Conservation (phyloP, 2,797 vertebrate genomes). For the Etheostoma perlongum region DNA sequence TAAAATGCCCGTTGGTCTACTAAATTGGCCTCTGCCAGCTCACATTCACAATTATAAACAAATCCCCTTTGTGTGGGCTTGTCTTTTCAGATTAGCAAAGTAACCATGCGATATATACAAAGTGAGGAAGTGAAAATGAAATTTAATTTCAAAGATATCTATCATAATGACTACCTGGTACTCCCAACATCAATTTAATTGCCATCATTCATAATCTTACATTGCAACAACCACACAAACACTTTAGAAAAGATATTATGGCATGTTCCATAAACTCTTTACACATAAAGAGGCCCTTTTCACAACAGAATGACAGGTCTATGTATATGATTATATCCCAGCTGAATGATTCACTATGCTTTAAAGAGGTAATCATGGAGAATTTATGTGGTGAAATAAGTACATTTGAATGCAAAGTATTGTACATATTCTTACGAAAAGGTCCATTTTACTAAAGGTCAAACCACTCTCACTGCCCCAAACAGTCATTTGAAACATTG, state of each 20-base stretch:
- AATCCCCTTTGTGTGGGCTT: slow-evolving; percentile 22
- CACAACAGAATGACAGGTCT: slow-evolving; percentile 38
- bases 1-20: slow-evolving; percentile 44
- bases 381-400: slow-evolving; percentile 41
- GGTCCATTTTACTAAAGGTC: slow-evolving; percentile 58
- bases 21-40: slow-evolving; percentile 37
- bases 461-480: slow-evolving; percentile 79
- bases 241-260: slow-evolving; percentile 10
- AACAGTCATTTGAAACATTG: slow-evolving; percentile 58
- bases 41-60: slow-evolving; percentile 43
- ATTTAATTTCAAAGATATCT: slow-evolving; percentile 15
- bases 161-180: slow-evolving; percentile 14
- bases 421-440: slow-evolving; percentile 76
- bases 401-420: slow-evolving; percentile 65
- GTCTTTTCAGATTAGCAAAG: slow-evolving; percentile 26
- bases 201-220: slow-evolving; percentile 1
- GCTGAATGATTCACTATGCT: slow-evolving; percentile 57
- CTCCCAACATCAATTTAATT: slow-evolving; percentile 7
- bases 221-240: slow-evolving; percentile 2
- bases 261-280: slow-evolving; percentile 13
- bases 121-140: slow-evolving; percentile 1
- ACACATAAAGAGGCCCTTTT: slow-evolving; percentile 32
- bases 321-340: slow-evolving; percentile 60
- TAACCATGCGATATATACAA: not conserved
- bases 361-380: slow-evolving; percentile 57